Conservation (phyloP, 2,888 invertebrate species). For the Melanchra persicariae region DNA sequence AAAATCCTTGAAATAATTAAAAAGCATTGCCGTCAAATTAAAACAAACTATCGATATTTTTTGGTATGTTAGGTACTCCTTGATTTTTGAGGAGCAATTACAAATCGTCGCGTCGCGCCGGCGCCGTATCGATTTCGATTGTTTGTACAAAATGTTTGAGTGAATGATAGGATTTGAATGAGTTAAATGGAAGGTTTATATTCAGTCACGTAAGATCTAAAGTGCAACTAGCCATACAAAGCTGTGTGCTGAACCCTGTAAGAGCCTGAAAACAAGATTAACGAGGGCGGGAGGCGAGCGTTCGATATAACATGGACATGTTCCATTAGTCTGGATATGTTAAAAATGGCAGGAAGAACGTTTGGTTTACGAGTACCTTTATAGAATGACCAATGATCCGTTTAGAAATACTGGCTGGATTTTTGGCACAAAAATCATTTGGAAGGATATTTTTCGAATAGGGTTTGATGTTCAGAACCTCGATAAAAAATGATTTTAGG, state of each 20-base stretch:
- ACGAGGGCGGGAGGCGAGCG: conserved; percentile 54
- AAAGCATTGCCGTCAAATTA: not conserved
- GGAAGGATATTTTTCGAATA: not conserved
- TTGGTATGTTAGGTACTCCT: not conserved
- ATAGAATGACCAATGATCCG: conserved; percentile 52
- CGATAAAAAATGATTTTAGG: not conserved
- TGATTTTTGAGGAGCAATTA: conserved; percentile 28
- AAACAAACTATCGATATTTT: not conserved
- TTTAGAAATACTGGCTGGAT: conserved; percentile 4
- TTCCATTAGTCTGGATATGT: conserved; percentile 60
- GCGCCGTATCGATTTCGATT: conserved; percentile 20
- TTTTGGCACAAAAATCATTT: not conserved
- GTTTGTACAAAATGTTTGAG: conserved; percentile 7
- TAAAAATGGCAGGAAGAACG: conserved; percentile 50
- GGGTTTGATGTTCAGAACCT: not conserved
- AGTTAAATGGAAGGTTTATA: conserved; percentile 19
- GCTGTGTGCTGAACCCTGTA: conserved; percentile 56
- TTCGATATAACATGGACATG: conserved; percentile 55
- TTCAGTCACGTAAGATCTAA: conserved; percentile 29
- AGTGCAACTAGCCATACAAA: conserved; percentile 53
- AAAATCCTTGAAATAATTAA: conserved; percentile 6
- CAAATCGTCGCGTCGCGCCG: conserved; percentile 13
- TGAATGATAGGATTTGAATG: conserved; percentile 11
- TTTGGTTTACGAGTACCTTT: conserved; percentile 23
- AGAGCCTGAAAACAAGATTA: conserved; percentile 64